Evolutionary conservation across 2,797 vertebrate species (phyloP).

Genomic region (Clarias laeviceps): DNA sequence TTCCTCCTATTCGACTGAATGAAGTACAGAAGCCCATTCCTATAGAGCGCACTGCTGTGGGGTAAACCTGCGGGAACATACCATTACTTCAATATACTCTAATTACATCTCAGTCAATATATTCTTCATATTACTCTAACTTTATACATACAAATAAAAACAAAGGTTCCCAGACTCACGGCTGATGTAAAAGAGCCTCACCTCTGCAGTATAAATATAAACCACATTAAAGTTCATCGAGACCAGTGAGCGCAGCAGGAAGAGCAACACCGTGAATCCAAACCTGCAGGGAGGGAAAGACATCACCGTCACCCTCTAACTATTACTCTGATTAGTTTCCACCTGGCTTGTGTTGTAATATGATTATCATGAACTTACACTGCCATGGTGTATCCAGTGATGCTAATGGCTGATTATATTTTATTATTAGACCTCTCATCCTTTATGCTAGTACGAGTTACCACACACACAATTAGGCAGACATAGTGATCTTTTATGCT

Average conservation of each 20-base stretch:
- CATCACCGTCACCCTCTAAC: neutral
- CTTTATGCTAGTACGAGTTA: neutral
- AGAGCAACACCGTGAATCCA: constrained; percentile 83
- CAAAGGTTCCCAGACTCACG: neutral
- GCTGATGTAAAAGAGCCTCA: constrained; percentile 52
- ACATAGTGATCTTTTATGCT: neutral
- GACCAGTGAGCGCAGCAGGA: constrained; percentile 87
- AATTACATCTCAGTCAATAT: too few species aligned
- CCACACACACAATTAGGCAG: neutral
- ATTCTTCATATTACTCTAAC: neutral
- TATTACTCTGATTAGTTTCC: neutral
- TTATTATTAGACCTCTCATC: neutral
- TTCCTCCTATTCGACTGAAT: constrained; percentile 89
- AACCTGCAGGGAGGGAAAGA: constrained; percentile 66
- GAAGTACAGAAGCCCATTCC: constrained; percentile 93
- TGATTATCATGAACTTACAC: neutral
- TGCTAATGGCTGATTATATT: neutral
- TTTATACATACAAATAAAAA: neutral
- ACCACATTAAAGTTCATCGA: constrained; percentile 94
- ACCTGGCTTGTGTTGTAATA: neutral
- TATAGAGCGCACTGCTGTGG: constrained; percentile 83
- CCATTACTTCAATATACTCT: neutral
- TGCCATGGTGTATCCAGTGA: neutral
- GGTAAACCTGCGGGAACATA: constrained; percentile 83
- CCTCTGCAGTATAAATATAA: constrained; percentile 97